phyloP scores from a whole-genome alignment of 2,888 invertebrate species.

The Platerodrilus igneus region DNA sequence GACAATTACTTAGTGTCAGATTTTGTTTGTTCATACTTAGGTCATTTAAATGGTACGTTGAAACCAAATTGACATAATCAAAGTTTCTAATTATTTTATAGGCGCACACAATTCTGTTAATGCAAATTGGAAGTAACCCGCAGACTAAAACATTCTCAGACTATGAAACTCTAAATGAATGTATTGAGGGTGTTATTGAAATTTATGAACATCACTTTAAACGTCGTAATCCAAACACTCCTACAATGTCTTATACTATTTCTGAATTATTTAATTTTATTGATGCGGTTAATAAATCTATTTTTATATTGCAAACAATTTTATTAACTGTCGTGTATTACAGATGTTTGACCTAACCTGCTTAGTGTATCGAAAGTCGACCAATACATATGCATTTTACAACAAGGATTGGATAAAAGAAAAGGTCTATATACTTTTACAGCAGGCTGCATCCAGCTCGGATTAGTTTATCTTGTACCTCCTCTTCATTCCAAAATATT shows the following conservation, averaged over 20 bases:
- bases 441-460: slow-evolving; percentile 77
- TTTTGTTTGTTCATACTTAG: too few species aligned
- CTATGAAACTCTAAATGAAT: slow-evolving; percentile 96
- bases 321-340: slow-evolving; percentile 21
- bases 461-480: slow-evolving; percentile 27
- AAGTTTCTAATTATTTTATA: too few species aligned
- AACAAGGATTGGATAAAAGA: slow-evolving; percentile 99
- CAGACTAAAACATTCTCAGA: slow-evolving; percentile 97
- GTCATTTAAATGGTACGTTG: too few species aligned
- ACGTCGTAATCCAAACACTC: slow-evolving; percentile 88
- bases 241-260: slow-evolving; percentile 97
- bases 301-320: background rate
- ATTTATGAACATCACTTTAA: slow-evolving; percentile 99
- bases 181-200: slow-evolving; percentile 98
- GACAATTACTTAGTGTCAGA: too few species aligned
- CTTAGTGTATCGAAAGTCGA: slow-evolving; percentile 91
- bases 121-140: slow-evolving; percentile 89
- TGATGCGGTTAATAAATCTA: slow-evolving; percentile 64
- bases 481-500: background rate
- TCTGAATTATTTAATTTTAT: slow-evolving; percentile 97
- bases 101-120: slow-evolving; percentile 96
- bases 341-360: slow-evolving; percentile 90
- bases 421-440: slow-evolving; percentile 90
- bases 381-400: slow-evolving; percentile 95
- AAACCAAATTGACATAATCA: too few species aligned